Evolutionary conservation across 2,888 invertebrate species (phyloP).

Genomic region (Dysmachus trigonus): DNA sequence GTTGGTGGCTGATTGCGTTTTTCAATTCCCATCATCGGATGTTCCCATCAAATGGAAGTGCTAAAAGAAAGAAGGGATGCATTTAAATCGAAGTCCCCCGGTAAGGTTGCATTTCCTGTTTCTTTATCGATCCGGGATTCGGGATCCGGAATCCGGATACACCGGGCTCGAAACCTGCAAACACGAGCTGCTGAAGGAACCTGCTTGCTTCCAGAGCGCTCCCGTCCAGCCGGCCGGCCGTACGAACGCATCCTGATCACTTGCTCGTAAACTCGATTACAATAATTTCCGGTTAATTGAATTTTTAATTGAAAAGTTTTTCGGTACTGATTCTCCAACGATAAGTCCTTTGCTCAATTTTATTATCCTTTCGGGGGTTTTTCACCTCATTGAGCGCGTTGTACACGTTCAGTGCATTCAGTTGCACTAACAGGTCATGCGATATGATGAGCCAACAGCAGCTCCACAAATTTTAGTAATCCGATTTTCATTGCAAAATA

Average conservation of each 20-base stretch:
- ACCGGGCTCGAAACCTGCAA: not conserved
- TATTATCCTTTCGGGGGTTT: slow-evolving; percentile 39
- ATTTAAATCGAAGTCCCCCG: not conserved
- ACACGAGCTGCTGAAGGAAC: not conserved
- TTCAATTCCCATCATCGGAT: slow-evolving; percentile 13
- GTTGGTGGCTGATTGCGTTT: slow-evolving; percentile 17
- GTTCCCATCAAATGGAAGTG: not conserved
- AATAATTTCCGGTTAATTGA: slow-evolving; percentile 51
- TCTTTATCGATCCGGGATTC: not conserved
- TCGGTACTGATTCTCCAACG: slow-evolving; percentile 25
- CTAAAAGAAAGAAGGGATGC: not conserved
- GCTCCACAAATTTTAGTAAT: slow-evolving; percentile 14
- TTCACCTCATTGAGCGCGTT: slow-evolving; percentile 30
- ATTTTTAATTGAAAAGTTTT: slow-evolving; percentile 50
- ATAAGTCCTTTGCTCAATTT: slow-evolving; percentile 36
- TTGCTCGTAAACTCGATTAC: slow-evolving; percentile 44
- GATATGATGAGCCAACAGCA: slow-evolving; percentile 23
- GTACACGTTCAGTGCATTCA: slow-evolving; percentile 24
- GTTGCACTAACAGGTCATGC: not conserved
- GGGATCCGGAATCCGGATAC: no score
- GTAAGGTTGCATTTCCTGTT: not conserved
- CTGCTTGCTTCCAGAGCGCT: not conserved
- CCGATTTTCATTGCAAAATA: slow-evolving; percentile 8
- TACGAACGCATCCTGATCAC: slow-evolving; percentile 1
- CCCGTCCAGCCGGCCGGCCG: not conserved